These are phyloP conservation scores for Pantelozetes paolii DNA, from an alignment of 2,888 invertebrate genomes.

Conservation along the genomic window DNA sequence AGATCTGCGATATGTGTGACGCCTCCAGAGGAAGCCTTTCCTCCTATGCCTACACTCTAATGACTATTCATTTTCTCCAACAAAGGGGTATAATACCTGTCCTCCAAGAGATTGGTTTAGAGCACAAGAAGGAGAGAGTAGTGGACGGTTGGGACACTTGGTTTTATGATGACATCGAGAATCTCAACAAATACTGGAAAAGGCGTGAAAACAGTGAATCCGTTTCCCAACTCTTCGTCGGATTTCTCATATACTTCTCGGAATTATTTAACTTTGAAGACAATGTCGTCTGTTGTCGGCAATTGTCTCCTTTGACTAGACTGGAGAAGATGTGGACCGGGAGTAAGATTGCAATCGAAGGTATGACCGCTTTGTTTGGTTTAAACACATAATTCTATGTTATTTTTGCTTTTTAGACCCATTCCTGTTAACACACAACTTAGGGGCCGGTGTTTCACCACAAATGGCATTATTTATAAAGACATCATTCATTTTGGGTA, in stretches of 20 bases:
- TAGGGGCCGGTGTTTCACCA: constrained; percentile 56
- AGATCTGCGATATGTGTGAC: constrained; percentile 59
- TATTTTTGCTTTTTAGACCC: constrained; percentile 59
- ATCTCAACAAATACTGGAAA: constrained; percentile 55
- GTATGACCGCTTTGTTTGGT: constrained; percentile 48
- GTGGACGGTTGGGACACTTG: constrained; percentile 60
- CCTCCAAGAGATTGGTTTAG: constrained; percentile 57
- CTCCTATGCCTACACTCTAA: constrained; percentile 61
- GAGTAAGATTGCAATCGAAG: constrained; percentile 59
- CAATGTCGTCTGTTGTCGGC: constrained; percentile 57
- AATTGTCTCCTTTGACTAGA: constrained; percentile 54
- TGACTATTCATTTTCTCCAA: constrained; percentile 61
- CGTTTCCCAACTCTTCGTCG: constrained; percentile 57
- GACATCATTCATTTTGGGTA: background rate
- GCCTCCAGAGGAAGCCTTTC: constrained; percentile 61
- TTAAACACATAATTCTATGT: background rate
- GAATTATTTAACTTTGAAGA: constrained; percentile 57
- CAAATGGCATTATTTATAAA: constrained; percentile 39
- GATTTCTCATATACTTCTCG: constrained; percentile 59
- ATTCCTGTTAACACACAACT: constrained; percentile 60
- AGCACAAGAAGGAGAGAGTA: constrained; percentile 49
- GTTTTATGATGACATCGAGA: constrained; percentile 55
- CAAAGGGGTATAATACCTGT: constrained; percentile 61
- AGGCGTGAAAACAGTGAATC: constrained; percentile 54
- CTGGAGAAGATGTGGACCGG: constrained; percentile 60